Evolutionary conservation across 2,888 invertebrate species (phyloP), one percentile per base, ranked within the genome.

Genomic region (Anaspis maculata): DNA sequence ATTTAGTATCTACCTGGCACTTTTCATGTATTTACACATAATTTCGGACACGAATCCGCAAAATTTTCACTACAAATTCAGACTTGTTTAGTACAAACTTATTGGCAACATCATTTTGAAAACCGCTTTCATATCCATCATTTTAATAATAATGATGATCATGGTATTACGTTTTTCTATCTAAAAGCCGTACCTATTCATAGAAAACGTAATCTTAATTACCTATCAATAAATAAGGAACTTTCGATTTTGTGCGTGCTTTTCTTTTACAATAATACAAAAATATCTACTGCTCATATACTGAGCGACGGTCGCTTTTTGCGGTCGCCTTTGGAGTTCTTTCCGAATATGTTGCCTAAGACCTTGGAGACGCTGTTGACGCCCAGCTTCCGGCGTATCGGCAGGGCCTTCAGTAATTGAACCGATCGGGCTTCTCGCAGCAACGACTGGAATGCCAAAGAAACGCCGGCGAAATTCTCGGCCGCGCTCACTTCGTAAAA

Each of bases 401-500:
- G 74, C 42, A 84, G 61, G 1, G 76, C 73, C 42, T 74, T 71
- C 26, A 84, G 60, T 21, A 83, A 64, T 42, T 83, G 84, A 1
- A 83, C 74, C n/a, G 83, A 78, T 31, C 82, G 70, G n/a, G 84
- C 83, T 62, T 84, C 83, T 26, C 83, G 67, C 27, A 83, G 67
- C 35, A 84, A 66, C 11, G 81, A 81, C 58, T 83, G 83, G 66
- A 87, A 86, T 28, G 85, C 85, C 34, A 85, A 68, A 21, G 84
- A 83, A 0, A 86, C 84, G 37, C 86, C 85, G 1, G 84, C 83
- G 51, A 79, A 79, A 51, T 83, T 83, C 62, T 86, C 86, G 16
- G 87, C 86, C 7, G 85, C 86, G 34, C 84, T 84, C 36, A 86
- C 83, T 66, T 87, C 87, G 66, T 85, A 84, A 66, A 86, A 87